Base-by-base conservation (phyloP, 2,888 invertebrate genomes). In the Cordilura impudica region DNA sequence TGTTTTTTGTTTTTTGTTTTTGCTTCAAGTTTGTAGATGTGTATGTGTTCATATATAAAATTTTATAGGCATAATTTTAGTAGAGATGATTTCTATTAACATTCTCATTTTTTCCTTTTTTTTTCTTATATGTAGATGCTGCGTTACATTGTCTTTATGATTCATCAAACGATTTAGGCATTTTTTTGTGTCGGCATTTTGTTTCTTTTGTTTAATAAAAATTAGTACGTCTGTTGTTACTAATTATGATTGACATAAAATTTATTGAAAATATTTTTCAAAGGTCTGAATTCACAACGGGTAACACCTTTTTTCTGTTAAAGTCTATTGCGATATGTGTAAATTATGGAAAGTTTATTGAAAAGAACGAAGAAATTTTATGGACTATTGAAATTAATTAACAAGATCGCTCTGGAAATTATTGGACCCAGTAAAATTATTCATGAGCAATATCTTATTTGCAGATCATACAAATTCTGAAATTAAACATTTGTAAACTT, bases 211-310 rank as follows among this genome's bases (percentile, higher is more conserved):
- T 84, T 83, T 84, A 87, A 85, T 86, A 84, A 87, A 84, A 86
- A 69, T 63, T 63, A 16, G 35, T 49, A 35, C 61, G 49, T 56
- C 84, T 84, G 85, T 86, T 87, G 86, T 86, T 87, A 86, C 85
- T 87, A 87, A 87, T 87, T 87, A 85, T 87, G 86, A 87, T 87
- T 87, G 87, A 87, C 87, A 87, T 83, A 83, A 82, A 84, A 83
- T 83, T 87, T 86, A 87, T 87, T 86, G 84, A 85, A 87, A 86
- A 85, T 43, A 18, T 56, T 65, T 66, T 58, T 26, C 18, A 14
- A 35, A 29, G n/a, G 8, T 8, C 39, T 35, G 16, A 49, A 47
- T 29, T 56, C 39, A 49, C 75, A 63, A 49, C 61, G 63, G 75
- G 69, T 53, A 61, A 66, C 65, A 39, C 19, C 65, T 65, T 26